These are phyloP conservation scores for Hirtodrosophila alboralis DNA, from an alignment of 2,888 invertebrate genomes.

Conservation along the genomic window DNA sequence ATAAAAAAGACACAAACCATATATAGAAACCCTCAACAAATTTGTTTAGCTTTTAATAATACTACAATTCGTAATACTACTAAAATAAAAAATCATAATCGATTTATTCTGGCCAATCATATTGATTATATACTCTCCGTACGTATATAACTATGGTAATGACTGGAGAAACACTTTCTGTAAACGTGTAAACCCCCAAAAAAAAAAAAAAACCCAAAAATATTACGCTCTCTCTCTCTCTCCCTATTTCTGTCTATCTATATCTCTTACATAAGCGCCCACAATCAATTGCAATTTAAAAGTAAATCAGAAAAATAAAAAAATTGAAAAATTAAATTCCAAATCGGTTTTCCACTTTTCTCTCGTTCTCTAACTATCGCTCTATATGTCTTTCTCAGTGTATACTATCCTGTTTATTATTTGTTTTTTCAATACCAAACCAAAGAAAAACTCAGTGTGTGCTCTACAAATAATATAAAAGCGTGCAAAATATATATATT, in stretches of 20 bases:
- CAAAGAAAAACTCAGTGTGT: slow-evolving; percentile 39
- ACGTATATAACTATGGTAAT: slow-evolving; percentile 80
- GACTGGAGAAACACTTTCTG: slow-evolving; percentile 82
- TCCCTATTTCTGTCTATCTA: slow-evolving; percentile 44
- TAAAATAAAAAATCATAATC: slow-evolving; percentile 44
- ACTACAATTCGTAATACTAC: slow-evolving; percentile 57
- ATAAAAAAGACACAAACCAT: slow-evolving; percentile 46
- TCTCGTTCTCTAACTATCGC: slow-evolving; percentile 29
- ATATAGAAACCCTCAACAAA: slow-evolving; percentile 40
- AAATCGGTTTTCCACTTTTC: slow-evolving; percentile 42
- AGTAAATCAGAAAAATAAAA: slow-evolving; percentile 46
- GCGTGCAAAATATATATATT: slow-evolving; percentile 21
- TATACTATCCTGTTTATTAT: slow-evolving; percentile 53
- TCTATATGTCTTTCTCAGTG: slow-evolving; percentile 61
- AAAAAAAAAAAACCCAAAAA: slow-evolving; percentile 21
- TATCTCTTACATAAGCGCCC: slow-evolving; percentile 42
- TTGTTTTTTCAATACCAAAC: slow-evolving; percentile 36
- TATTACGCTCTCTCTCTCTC: slow-evolving; percentile 29
- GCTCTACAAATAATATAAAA: slow-evolving; percentile 23
- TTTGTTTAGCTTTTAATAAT: slow-evolving; percentile 55
- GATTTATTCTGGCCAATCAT: slow-evolving; percentile 71
- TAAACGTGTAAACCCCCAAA: slow-evolving; percentile 51
- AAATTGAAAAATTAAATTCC: slow-evolving; percentile 51
- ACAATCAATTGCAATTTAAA: slow-evolving; percentile 39
- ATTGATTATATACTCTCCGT: slow-evolving; percentile 27